These are phyloP conservation scores for Steinernema scapterisci DNA, from an alignment of 2,888 invertebrate genomes.

Conservation along the genomic window DNA sequence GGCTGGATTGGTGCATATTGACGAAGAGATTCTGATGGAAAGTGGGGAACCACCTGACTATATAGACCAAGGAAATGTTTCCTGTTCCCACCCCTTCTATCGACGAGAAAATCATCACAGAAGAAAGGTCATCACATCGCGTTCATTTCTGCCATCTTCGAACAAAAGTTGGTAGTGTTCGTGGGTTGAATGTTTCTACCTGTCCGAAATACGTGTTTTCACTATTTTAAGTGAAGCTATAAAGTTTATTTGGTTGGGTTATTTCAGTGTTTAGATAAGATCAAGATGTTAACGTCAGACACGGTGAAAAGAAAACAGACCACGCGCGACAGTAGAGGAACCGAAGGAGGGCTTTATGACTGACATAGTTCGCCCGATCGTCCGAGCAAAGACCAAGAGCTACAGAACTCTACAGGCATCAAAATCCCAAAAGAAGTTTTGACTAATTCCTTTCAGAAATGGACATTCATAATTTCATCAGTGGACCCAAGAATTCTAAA, in stretches of 20 bases:
- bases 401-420: too few species aligned
- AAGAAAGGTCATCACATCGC: background rate
- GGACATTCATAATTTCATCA: too few species aligned
- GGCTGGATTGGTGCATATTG: background rate
- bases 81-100: background rate
- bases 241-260: background rate
- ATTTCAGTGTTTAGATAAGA: constrained; percentile 5
- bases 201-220: background rate
- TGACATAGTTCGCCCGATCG: background rate
- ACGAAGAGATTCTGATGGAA: background rate
- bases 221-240: background rate
- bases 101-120: background rate
- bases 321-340: background rate
- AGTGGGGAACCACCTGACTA: background rate
- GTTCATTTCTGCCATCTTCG: background rate
- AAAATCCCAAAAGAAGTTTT: too few species aligned
- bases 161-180: background rate
- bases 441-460: too few species aligned
- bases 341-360: background rate
- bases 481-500: too few species aligned
- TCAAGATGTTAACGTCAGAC: background rate
- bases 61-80: background rate
- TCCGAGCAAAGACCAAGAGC: background rate
- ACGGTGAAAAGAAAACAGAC: constrained; percentile 14
- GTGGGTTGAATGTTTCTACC: background rate